Evolutionary conservation across 2,888 invertebrate genomes (phyloP).

Genomic region (Melanargia galathea): DNA sequence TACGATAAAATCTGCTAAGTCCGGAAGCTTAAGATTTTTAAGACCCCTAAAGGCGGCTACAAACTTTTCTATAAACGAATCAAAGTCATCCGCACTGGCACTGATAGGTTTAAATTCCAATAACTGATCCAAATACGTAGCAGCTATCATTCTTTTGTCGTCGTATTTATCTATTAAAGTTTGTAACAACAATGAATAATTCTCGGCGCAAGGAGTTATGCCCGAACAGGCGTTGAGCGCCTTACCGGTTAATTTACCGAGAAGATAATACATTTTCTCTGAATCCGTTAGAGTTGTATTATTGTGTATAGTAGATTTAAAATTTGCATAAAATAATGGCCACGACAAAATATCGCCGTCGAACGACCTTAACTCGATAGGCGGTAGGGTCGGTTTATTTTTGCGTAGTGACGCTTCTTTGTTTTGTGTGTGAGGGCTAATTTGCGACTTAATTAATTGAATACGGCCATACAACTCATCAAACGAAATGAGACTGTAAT

Average conservation of each 20-base stretch:
- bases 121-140: conserved; percentile 33
- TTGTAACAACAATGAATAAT: too few species aligned
- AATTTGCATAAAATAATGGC: background rate
- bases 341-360: background rate
- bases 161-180: too few species aligned
- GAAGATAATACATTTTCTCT: too few species aligned
- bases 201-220: too few species aligned
- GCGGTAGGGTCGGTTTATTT: background rate
- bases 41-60: too few species aligned
- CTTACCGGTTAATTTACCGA: too few species aligned
- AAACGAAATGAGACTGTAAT: too few species aligned
- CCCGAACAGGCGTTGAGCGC: too few species aligned
- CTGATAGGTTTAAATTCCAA: conserved; percentile 20
- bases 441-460: too few species aligned
- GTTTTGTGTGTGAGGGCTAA: too few species aligned
- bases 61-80: conserved; percentile 4
- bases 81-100: conserved; percentile 2
- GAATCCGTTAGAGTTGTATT: too few species aligned
- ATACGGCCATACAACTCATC: too few species aligned
- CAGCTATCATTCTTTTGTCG: background rate
- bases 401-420: background rate
- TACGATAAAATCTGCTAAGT: conserved; percentile 32
- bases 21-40: conserved; percentile 29
- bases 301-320: background rate
- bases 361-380: background rate